phyloP scores from a whole-genome alignment of 2,113 vertebrate genomes.

The Athene cunicularia region DNA sequence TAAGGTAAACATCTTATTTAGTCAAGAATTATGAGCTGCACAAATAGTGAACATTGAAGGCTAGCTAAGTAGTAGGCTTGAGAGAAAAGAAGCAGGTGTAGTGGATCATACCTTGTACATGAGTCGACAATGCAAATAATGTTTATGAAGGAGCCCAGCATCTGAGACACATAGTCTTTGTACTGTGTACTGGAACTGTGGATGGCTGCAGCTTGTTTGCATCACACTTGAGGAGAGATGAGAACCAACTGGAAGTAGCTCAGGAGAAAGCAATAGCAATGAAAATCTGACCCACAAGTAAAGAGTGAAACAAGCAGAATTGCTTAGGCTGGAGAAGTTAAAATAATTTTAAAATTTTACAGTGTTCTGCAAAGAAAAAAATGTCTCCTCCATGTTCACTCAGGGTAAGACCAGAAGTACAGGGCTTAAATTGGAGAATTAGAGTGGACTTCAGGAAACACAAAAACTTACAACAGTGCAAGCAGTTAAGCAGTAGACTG shows the following conservation, averaged over 20 bases:
- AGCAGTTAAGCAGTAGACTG: not conserved
- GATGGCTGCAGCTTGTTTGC: not conserved
- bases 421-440: not conserved
- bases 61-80: not conserved
- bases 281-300: not conserved
- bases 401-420: not conserved
- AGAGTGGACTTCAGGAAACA: not conserved
- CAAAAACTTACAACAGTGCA: not conserved
- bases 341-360: not conserved
- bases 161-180: not conserved
- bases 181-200: not conserved
- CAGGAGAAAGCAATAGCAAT: not conserved
- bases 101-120: not conserved
- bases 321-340: not conserved
- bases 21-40: not conserved
- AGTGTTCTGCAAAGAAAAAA: not conserved
- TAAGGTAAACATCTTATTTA: not conserved
- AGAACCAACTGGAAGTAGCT: not conserved
- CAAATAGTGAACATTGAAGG: not conserved
- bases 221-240: not conserved
- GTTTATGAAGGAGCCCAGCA: not conserved
- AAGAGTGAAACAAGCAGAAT: not conserved
- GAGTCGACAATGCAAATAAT: not conserved
- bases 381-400: not conserved
- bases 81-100: not conserved